Conservation (phyloP, 2,888 invertebrate genomes). For the Adelphocoris suturalis region DNA sequence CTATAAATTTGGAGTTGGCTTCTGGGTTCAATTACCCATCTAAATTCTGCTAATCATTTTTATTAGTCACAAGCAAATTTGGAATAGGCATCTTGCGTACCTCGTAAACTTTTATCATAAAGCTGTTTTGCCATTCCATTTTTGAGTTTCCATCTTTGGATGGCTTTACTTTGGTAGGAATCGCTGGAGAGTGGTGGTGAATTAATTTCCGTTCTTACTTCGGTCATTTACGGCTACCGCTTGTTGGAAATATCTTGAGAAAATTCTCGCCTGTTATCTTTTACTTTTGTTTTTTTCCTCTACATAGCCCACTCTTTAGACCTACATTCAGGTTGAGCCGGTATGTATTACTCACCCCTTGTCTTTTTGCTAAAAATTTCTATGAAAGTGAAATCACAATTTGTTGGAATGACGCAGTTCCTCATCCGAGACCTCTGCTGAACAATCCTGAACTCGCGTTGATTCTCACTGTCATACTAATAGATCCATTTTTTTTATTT, state of each 20-base stretch:
- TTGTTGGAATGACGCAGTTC: neutral
- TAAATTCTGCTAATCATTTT: too few relatives aligned
- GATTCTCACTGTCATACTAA: too few relatives aligned
- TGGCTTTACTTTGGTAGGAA: too few relatives aligned
- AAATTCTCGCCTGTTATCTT: neutral
- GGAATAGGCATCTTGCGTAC: too few relatives aligned
- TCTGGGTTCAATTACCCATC: too few relatives aligned
- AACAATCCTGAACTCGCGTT: too few relatives aligned
- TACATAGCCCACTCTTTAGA: slow-evolving; percentile 35
- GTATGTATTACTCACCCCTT: slow-evolving; percentile 48
- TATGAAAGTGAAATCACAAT: neutral
- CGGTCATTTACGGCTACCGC: neutral
- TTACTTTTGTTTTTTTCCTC: slow-evolving; percentile 8
- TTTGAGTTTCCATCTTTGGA: too few relatives aligned
- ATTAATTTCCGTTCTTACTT: neutral
- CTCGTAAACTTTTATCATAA: too few relatives aligned
- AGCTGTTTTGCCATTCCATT: too few relatives aligned
- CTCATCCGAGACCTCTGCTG: neutral
- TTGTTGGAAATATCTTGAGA: neutral
- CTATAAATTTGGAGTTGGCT: too few relatives aligned
- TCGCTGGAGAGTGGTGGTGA: neutral
- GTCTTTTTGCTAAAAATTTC: neutral
- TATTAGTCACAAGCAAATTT: too few relatives aligned
- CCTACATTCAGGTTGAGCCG: slow-evolving; percentile 64
- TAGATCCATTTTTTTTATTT: too few relatives aligned